Conservation (phyloP, 2,888 invertebrate species). For the Ecdyonurus torrentis region DNA sequence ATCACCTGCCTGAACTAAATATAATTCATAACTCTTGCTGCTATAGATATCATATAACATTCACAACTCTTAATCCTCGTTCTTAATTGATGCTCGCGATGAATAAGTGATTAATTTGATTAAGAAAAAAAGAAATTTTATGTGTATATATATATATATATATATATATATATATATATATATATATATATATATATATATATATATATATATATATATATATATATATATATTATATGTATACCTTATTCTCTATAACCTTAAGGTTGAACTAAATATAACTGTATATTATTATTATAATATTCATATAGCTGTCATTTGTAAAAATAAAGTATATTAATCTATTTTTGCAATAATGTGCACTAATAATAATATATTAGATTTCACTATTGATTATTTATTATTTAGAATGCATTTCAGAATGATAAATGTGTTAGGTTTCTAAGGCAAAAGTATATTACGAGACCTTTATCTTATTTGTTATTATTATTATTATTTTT, state of each 20-base stretch:
- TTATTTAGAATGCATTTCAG: too few relatives aligned
- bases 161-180: neutral
- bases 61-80: neutral
- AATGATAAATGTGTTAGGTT: too few relatives aligned
- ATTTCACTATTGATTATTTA: too few relatives aligned
- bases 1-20: neutral
- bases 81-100: neutral
- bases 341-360: too few relatives aligned
- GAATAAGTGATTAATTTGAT: neutral
- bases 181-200: neutral
- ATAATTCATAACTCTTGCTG: neutral
- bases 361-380: too few relatives aligned
- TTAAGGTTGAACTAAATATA: neutral
- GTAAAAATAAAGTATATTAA: too few relatives aligned
- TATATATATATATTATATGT: neutral
- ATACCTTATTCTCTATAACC: neutral
- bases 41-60: neutral
- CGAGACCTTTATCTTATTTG: too few relatives aligned
- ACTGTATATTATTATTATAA: too few relatives aligned
- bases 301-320: too few relatives aligned
- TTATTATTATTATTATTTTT: too few relatives aligned
- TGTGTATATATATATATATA: neutral
- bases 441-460: too few relatives aligned
- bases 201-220: neutral
- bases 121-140: neutral